A percentile compares a stretch with the other conserved stretches of the same genome.
These are phyloP conservation scores for Atherinosoma microstoma DNA, from an alignment of 2,797 vertebrate species.

Conservation along the genomic window DNA sequence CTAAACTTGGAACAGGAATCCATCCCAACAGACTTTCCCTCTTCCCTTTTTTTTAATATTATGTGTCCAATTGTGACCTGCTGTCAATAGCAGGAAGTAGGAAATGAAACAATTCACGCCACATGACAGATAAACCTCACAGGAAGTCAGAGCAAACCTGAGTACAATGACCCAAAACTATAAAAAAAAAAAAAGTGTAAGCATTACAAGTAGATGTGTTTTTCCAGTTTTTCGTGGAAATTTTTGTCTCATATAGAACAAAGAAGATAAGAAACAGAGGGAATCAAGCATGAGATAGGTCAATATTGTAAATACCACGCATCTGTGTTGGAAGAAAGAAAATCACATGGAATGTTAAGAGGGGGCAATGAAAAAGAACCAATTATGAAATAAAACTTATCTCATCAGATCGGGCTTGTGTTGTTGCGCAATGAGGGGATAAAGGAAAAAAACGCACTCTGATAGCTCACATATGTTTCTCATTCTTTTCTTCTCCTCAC, in stretches of 20 bases:
- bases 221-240: background rate
- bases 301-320: background rate
- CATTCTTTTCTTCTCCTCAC: background rate
- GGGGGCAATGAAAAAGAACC: background rate
- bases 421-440: constrained; percentile 27
- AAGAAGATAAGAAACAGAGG: background rate
- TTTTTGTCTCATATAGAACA: background rate
- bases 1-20: background rate
- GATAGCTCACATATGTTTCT: constrained; percentile 32
- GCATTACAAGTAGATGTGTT: background rate
- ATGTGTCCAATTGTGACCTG: background rate
- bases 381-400: background rate
- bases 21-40: background rate
- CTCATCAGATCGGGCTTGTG: background rate
- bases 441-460: constrained; percentile 8
- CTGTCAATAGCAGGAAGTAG: constrained; percentile 23
- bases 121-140: constrained; percentile 27
- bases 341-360: background rate
- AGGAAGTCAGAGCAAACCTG: constrained; percentile 2
- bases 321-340: background rate
- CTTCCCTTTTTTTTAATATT: too few species aligned
- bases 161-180: constrained; percentile 9
- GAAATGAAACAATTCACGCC: constrained; percentile 22
- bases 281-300: background rate
- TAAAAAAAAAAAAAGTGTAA: background rate